These are phyloP conservation scores for Pammene fasciana DNA, from an alignment of 2,888 invertebrate genomes.

Conservation along the genomic window DNA sequence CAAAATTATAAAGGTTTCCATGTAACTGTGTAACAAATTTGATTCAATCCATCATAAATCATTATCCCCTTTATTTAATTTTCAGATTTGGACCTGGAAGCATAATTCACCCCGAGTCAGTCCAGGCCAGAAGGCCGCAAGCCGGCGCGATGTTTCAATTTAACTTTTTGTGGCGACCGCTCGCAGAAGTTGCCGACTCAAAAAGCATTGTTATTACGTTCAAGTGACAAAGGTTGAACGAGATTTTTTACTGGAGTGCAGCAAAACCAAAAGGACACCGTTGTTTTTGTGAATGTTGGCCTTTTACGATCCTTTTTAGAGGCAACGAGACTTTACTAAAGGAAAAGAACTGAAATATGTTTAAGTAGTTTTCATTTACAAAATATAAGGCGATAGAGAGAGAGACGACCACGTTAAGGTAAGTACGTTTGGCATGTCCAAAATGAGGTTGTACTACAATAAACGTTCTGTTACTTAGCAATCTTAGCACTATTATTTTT, in stretches of 20 bases:
- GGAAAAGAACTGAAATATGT: no score
- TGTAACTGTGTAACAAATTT: neutral
- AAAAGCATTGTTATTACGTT: slow-evolving; percentile 41
- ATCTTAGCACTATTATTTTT: no score
- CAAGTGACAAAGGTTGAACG: slow-evolving; percentile 38
- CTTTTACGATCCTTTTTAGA: neutral
- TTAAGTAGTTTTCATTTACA: no score
- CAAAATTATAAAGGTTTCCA: no score
- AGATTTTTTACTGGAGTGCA: slow-evolving; percentile 29
- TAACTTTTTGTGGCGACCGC: slow-evolving; percentile 61
- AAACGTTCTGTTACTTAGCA: no score
- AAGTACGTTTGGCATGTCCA: no score
- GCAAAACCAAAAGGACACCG: slow-evolving; percentile 13
- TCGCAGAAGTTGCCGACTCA: slow-evolving; percentile 40
- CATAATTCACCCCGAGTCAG: slow-evolving; percentile 11
- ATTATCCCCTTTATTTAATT: slow-evolving; percentile 3
- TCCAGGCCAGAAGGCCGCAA: slow-evolving; percentile 3
- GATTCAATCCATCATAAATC: slow-evolving; percentile 4
- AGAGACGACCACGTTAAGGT: no score
- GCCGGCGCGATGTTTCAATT: slow-evolving; percentile 64
- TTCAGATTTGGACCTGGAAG: slow-evolving; percentile 21
- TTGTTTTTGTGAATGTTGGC: slow-evolving; percentile 9
- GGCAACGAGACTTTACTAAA: no score
- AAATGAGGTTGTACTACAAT: no score
- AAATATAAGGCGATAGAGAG: no score